Evolutionary conservation across 2,888 invertebrate genomes (phyloP), one percentile per base, ranked within the genome.

Genomic region (Trissolcus brochymenae): DNA sequence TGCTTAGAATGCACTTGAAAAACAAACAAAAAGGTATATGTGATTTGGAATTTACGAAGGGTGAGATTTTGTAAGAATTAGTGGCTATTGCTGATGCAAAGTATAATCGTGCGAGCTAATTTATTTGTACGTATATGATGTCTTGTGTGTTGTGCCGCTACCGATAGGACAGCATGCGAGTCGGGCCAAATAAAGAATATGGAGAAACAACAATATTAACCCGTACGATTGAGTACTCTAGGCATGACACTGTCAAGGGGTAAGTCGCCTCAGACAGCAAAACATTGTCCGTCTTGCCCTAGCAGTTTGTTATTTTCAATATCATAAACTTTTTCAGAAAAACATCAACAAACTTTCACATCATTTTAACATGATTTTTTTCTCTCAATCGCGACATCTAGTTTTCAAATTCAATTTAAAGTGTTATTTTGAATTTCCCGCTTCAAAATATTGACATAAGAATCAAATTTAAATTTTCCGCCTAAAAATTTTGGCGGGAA

Each of bases 131-230:
- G 73, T 87, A 84, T 84, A 85, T 84, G 83, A 86, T 87, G 85
- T 87, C 85, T 88, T 89, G 85, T 88, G 85, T 89, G 89, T 88
- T 89, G 85, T 87, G 88, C 89, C 86, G 85, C 88, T 87, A 88
- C 84, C 84, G 85, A 86, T 88, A 89, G 89, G 88, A 88, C 89
- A 88, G 88, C 89, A 88, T 88, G 88, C 88, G 87, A 89, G 88
- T 87, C 89, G 87, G 83, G 88, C 88, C 87, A 89, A 89, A 88
- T 89, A 89, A 89, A 88, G 88, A 87, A 86, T 86, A 86, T 85
- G 85, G 87, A 87, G 87, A 87, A 81, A 86, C 87, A 85, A 68
- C 88, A 85, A 83, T 87, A 84, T 87, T 88, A 86, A 87, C 84
- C 35, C 86, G 87, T 88, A 85, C 87, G 87, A 88, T 87, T 87